phyloP scores from a whole-genome alignment of 1,140 invertebrate species.

The Drosophila ohnishii region DNA sequence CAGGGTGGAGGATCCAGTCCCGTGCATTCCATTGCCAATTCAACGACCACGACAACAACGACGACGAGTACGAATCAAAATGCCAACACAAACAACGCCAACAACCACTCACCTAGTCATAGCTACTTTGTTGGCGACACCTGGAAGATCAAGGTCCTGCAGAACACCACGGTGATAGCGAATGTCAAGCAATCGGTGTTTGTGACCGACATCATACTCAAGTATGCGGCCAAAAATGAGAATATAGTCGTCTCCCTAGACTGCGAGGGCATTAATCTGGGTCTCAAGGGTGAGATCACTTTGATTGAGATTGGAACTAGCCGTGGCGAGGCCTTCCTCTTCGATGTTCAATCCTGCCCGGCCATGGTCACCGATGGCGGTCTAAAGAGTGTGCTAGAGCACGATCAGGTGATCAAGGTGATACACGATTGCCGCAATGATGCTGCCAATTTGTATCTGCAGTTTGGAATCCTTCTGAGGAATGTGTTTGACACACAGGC shows the following conservation, averaged over 20 bases:
- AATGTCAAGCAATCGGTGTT: conserved; percentile 90
- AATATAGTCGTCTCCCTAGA: conserved; percentile 90
- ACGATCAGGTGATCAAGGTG: conserved; percentile 93
- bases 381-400: conserved; percentile 91
- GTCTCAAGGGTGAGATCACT: conserved; percentile 92
- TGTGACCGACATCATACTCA: conserved; percentile 91
- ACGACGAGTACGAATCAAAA: conserved; percentile 42
- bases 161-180: conserved; percentile 90
- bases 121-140: conserved; percentile 87
- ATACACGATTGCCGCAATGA: conserved; percentile 97
- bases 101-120: conserved; percentile 78
- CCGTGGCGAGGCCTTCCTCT: conserved; percentile 91
- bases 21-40: conserved; percentile 73
- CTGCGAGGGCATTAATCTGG: conserved; percentile 95
- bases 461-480: conserved; percentile 93
- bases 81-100: conserved; percentile 45
- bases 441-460: conserved; percentile 93
- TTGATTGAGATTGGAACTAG: conserved; percentile 93
- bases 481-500: conserved; percentile 98
- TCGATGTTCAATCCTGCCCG: conserved; percentile 95
- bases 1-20: conserved; percentile 69
- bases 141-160: conserved; percentile 91
- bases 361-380: conserved; percentile 90
- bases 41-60: neutral
- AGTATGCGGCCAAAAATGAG: conserved; percentile 85